Conservation (phyloP, 2,113 vertebrate genomes). For the Rattus norvegicus region GRCr8 NC_086028.1:73671501-73672000, state of each 20-base stretch:
- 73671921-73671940: not conserved
- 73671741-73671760: not conserved
- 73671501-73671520: not conserved
- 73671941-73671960: not conserved
- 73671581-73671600: not conserved
- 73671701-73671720: not conserved
- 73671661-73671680: not conserved
- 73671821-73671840: not conserved
- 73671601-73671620: not conserved
- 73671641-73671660: not conserved
- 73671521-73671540: not conserved
- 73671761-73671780: conserved; percentile 51
- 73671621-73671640: not conserved
- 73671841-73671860: not conserved
- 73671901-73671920: accelerated
- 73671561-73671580: not conserved
- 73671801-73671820: conserved; percentile 21
- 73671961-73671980: not conserved
- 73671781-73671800: not conserved
- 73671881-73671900: not conserved
- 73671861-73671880: not conserved
- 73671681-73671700: not conserved
- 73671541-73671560: not conserved
- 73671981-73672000: not conserved
- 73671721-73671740: not conserved